Base-by-base conservation (phyloP, 92 coral and sea anemone species). In the Scolanthus callimorphus region DNA sequence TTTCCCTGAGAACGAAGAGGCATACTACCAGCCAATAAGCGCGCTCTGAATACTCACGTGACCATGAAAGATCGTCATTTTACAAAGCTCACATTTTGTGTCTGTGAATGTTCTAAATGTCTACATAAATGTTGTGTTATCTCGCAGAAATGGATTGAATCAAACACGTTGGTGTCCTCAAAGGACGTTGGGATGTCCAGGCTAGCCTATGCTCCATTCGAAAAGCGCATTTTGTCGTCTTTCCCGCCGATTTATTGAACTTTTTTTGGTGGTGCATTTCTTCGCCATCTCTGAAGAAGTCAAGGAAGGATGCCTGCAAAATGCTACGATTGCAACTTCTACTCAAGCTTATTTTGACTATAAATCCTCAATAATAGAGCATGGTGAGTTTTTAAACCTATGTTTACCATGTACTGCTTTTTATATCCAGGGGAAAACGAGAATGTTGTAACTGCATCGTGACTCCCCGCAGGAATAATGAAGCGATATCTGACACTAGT, bases 281-380 rank as follows among this genome's bases (percentile, higher is more conserved):
- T 43, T 69, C 4, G 77, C 64, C 8, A 55, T 57, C 74, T 87
- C 85, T 13, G 82, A 66, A 39, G 74, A 71, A 59, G 55, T 73
- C 25, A 51, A 76, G 20, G 53, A 67, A 41, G 79, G 70, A 21
- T 87, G 96, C 65, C 43, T 55, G 22, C 63, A 75, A 15, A 87
- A 82, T 54, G 49, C 95, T 22, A 65, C 95, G 4, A 47, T 54
- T 39, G 67, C 76, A 34, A 46, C 79, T n/a, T 43, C 65, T 38
- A 37, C 70, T 13, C 79, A 75, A 24, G 61, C 85, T 10, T 74
- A 74, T 59, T 88, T 84, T 61, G 94, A 94, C 57, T 94, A 84
- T 50, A 81, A 81, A 71, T 70, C 99, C 9, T 80, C 90, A 25
- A 73, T 88, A 57, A 94, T 94, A 29, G 99, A 84, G 60, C 88